Base-by-base conservation (phyloP, 2,113 vertebrate genomes). In the Cyanistes caeruleus region DNA sequence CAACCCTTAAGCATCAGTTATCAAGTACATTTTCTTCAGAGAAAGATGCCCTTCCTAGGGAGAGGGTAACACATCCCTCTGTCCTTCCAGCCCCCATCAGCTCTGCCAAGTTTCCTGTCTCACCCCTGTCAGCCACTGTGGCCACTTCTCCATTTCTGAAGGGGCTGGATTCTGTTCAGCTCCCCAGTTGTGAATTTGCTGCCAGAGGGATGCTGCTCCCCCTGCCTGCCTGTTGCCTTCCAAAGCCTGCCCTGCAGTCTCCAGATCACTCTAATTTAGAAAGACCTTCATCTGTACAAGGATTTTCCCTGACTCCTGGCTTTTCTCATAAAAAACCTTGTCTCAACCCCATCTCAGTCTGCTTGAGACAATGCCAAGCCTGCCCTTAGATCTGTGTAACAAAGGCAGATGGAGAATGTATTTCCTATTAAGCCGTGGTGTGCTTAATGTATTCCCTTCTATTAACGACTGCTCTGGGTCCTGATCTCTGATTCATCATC, bases 361-460 rank as follows among this genome's bases (percentile, higher is more conserved):
- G 72, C 74, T 74, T 22, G 17, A 89, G 94, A 52, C 78, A 74
- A 18, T 2, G 3, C 43, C 60, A 48, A 43, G 63, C 49, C 62
- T 80, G 56, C 69, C 84, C 56, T 96, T 78, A 84, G 87, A 94
- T 95, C 90, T 87, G 64, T 64, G 55, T 79, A 52, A 93, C 41
- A 76, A 82, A 88, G 46, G 44, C 67, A 93, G 73, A 52, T 4
- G 5, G 51, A 94, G 92, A 90, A 96, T 75, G 8, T 74, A 80
- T 82, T 89, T 93, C n/a, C 41, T 37, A 49, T 63, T n/a, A 59
- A 86, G 84, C 78, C 12, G 37, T 5, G 3, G 22, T 27, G 83
- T 94, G 87, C 73, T 48, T 96, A 90, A 96, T 87, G 65, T 68
- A 39, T 70, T 89, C 89, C 35, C 59, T 84, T 62, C 92, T 89